Evolutionary conservation across 2,797 vertebrate genomes (phyloP), one percentile per base, ranked within the genome.

Genomic region (Lacerta agilis): DNA sequence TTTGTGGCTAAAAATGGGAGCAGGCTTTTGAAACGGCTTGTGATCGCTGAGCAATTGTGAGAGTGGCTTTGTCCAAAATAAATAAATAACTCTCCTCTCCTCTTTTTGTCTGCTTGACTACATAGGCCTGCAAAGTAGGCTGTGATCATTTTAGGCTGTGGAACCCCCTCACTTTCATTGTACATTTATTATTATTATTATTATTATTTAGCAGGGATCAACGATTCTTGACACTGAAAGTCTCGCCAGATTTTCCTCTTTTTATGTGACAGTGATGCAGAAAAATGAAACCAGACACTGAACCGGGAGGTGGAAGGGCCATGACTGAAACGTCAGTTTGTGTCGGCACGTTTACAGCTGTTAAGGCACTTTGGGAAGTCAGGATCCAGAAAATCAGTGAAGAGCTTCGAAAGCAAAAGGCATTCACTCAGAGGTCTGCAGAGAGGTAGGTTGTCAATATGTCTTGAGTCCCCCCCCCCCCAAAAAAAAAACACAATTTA

Each of bases 351-450:
- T 98, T 99, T 89, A 95, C 94, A 93, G 97, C 98, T 87, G 97
- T 98, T 86, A 99, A 98, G 93, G 94, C 97, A 78, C 96, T 99
- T 72, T 99, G 98, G 98, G 98, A 99, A 96, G 97, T 96, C 27
- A 97, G 98, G 95, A 99, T 99, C 95, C 95, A 96, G 94, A 98
- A 95, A 86, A 95, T 96, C 92, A 97, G 93, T 85, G 97, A 98
- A 89, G 97, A 98, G 49, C 86, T 97, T 85, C 96, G 94, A 89
- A 97, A 91, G 78, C 96, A 97, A 82, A 96, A 95, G 78, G 96
- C 97, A 83, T 97, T 97, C 88, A 96, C 93, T 45, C 88, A 96
- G 64, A 97, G 95, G 94, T 90, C 93, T 94, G 90, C 92, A 27
- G 95, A 92, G 89, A 95, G 95, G 95, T 96, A 73, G 36, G 95